Evolutionary conservation across 2,888 invertebrate genomes (phyloP).

Genomic region (Papilio demoleus): DNA sequence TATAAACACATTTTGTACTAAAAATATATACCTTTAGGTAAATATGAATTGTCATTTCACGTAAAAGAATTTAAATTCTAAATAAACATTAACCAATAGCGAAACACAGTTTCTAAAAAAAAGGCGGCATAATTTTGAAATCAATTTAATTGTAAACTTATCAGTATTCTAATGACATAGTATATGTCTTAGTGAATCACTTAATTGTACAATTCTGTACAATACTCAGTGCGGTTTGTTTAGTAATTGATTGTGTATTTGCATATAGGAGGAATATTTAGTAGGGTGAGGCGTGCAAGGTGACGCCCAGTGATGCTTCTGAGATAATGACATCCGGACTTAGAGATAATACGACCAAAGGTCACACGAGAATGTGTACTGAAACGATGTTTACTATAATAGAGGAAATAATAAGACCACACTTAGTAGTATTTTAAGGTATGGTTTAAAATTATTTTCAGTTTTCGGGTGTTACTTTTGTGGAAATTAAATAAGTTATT

Average conservation of each 20-base stretch:
- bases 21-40: too few species aligned
- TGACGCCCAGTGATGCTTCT: conserved; percentile 27
- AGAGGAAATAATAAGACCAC: too few species aligned
- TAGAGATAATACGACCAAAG: conserved; percentile 10
- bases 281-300: conserved; percentile 28
- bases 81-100: conserved; percentile 26
- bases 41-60: too few species aligned
- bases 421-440: too few species aligned
- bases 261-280: conserved; percentile 36
- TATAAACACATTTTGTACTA: too few species aligned
- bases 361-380: background rate
- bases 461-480: too few species aligned
- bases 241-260: conserved; percentile 33
- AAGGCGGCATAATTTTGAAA: conserved; percentile 10
- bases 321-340: conserved; percentile 6
- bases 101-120: conserved; percentile 6
- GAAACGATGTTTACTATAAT: too few species aligned
- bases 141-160: conserved; percentile 18
- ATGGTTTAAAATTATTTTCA: too few species aligned
- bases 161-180: conserved; percentile 18
- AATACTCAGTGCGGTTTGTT: conserved; percentile 12
- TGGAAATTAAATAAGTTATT: too few species aligned
- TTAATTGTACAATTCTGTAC: conserved; percentile 4
- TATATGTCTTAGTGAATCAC: conserved; percentile 23
- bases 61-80: background rate